Conservation (phyloP, 2,888 invertebrate genomes). For the Agrotis ipsilon region DNA sequence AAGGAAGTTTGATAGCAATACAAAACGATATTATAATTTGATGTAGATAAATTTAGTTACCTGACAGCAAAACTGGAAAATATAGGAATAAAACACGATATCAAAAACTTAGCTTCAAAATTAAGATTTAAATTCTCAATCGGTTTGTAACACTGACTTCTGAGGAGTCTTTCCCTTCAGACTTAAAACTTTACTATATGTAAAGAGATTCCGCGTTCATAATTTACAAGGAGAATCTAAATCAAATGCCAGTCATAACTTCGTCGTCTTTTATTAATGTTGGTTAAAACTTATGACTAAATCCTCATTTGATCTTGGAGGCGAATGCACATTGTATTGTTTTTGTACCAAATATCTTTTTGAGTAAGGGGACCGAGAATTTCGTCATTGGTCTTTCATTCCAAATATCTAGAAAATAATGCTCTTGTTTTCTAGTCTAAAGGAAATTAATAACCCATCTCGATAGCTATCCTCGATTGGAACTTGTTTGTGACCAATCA, state of each 20-base stretch:
- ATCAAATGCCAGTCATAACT: constrained; percentile 22
- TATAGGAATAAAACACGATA: background rate
- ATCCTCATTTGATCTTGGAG: background rate
- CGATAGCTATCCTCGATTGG: no score
- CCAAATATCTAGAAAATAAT: constrained; percentile 1
- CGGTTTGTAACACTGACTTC: constrained; percentile 5
- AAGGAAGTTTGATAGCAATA: background rate
- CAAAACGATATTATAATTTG: background rate
- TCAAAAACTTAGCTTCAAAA: background rate
- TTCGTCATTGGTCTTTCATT: background rate
- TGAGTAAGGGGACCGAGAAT: background rate
- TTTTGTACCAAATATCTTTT: background rate
- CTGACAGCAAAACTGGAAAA: background rate
- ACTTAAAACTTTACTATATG: constrained; percentile 44
- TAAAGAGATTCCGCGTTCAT: constrained; percentile 31
- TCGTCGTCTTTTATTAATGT: constrained; percentile 13
- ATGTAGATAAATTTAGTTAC: background rate
- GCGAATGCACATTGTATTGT: background rate
- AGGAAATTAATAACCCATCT: no score
- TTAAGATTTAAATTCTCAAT: constrained; percentile 24
- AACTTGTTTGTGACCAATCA: no score
- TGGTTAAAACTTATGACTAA: background rate
- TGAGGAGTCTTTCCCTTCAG: constrained; percentile 16
- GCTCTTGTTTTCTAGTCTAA: background rate
- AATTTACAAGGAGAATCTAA: constrained; percentile 18